phyloP scores from a whole-genome alignment of 2,888 invertebrate species.

The Seira ritae region DNA sequence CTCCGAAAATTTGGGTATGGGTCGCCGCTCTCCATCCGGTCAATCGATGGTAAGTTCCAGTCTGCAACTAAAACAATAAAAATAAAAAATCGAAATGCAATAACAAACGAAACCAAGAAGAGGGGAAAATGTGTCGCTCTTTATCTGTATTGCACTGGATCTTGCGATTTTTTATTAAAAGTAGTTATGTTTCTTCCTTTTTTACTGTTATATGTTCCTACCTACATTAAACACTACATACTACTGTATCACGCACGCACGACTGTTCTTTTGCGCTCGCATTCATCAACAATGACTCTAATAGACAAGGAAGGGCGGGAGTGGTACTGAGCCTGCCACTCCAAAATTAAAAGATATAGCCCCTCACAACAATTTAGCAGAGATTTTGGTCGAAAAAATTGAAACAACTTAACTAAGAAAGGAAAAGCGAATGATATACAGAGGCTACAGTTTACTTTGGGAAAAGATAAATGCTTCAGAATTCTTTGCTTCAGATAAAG shows the following conservation, averaged over 20 bases:
- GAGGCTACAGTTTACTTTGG: background rate
- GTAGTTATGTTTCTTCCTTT: background rate
- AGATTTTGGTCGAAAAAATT: background rate
- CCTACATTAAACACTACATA: too few species aligned
- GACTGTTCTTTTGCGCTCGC: background rate
- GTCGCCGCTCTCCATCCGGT: conserved; percentile 53
- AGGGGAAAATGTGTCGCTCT: background rate
- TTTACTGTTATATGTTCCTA: background rate
- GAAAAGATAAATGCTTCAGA: background rate
- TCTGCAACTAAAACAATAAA: background rate
- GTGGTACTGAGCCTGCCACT: background rate
- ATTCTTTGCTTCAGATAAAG: background rate
- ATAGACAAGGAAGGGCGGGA: background rate
- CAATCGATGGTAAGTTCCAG: conserved; percentile 53
- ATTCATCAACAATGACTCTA: background rate
- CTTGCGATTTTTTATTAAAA: conserved; percentile 4
- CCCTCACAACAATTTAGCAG: background rate
- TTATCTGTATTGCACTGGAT: background rate
- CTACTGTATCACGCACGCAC: background rate
- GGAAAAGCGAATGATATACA: background rate
- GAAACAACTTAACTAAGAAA: background rate
- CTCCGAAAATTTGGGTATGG: conserved; percentile 55
- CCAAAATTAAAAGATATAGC: background rate
- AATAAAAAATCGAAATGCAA: too few species aligned
- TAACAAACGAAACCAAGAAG: background rate